Conservation (phyloP, 2,113 vertebrate species). For the Numenius arquata region DNA sequence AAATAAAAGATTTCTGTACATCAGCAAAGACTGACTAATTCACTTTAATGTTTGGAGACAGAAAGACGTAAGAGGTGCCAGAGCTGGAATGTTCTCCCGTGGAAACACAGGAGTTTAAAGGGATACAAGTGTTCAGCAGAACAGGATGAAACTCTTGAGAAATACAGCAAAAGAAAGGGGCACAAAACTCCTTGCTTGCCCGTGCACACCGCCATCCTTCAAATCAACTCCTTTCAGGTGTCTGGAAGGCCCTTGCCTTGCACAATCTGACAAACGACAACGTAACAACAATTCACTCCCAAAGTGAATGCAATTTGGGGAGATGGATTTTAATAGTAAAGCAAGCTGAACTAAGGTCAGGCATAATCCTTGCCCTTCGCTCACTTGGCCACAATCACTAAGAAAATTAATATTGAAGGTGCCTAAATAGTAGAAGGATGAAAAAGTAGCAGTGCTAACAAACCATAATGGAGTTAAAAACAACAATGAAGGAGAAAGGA, state of each 20-base stretch:
- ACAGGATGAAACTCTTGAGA: neutral
- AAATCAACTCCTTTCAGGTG: neutral
- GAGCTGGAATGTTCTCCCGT: neutral
- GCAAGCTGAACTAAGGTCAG: neutral
- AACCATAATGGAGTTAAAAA: conserved; percentile 32
- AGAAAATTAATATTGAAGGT: conserved; percentile 1
- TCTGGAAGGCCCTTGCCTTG: neutral
- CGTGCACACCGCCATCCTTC: rapidly evolving
- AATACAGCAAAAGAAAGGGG: neutral
- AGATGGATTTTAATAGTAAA: neutral
- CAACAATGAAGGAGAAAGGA: neutral
- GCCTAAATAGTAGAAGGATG: neutral
- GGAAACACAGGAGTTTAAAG: neutral
- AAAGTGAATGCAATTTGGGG: neutral
- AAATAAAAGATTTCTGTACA: neutral
- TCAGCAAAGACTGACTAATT: conserved; percentile 27
- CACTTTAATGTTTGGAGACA: neutral
- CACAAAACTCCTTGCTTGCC: neutral
- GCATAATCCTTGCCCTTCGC: neutral
- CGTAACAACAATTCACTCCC: neutral
- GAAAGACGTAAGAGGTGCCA: neutral
- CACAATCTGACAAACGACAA: neutral
- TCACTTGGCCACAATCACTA: neutral
- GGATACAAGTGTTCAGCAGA: neutral
- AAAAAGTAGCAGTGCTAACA: conserved; percentile 22